phyloP scores from a whole-genome alignment of 2,888 invertebrate genomes.

The Luperina nickerlii region DNA sequence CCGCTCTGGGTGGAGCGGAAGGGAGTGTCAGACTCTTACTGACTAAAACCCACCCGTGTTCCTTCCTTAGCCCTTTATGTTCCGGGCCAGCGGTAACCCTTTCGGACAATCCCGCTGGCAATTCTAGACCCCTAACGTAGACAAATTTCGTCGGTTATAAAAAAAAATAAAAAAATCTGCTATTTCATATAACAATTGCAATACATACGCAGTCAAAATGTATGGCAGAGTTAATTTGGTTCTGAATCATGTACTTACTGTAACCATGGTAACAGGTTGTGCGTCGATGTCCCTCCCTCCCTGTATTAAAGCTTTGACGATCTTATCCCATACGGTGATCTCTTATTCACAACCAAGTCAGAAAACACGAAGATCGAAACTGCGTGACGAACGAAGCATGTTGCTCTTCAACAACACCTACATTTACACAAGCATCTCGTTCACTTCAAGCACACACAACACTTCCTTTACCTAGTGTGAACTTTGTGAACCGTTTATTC shows the following conservation, averaged over 20 bases:
- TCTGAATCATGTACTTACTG: neutral
- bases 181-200: neutral
- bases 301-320: neutral
- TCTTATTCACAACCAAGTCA: neutral
- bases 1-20: no score
- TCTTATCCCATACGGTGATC: neutral
- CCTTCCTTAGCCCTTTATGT: no score
- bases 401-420: neutral
- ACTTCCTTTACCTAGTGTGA: slow-evolving; percentile 26
- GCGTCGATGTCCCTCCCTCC: neutral
- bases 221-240: neutral
- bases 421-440: slow-evolving; percentile 4
- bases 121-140: no score
- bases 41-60: no score
- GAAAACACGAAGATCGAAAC: neutral
- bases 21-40: no score
- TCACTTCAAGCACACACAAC: slow-evolving; percentile 26
- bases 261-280: neutral
- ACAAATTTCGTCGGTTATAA: neutral
- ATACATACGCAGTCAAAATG: neutral
- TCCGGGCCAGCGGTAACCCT: no score
- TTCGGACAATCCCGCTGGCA: no score
- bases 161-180: neutral
- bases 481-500: slow-evolving; percentile 30
- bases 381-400: neutral